Evolutionary conservation across 2,113 vertebrate species (phyloP).

Genomic region (Brachirus orientalis): DNA sequence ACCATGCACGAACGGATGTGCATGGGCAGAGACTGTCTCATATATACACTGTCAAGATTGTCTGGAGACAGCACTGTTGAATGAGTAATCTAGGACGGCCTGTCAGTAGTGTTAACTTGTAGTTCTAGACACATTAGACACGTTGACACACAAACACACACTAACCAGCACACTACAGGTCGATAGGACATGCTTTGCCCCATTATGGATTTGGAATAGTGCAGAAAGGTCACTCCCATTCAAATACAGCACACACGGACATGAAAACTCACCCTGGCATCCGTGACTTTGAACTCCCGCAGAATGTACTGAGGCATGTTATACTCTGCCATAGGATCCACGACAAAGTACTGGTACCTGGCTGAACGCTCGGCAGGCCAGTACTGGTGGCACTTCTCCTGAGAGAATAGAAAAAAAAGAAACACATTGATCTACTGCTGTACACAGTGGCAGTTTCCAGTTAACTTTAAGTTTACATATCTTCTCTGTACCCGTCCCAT

Average conservation of each 20-base stretch:
- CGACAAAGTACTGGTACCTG: constrained; percentile 95
- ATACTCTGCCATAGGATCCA: constrained; percentile 96
- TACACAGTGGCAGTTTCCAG: background rate
- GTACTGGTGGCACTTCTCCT: constrained; percentile 96
- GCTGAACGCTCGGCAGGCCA: constrained; percentile 93
- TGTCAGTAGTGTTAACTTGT: constrained; percentile 49
- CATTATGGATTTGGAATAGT: constrained; percentile 38
- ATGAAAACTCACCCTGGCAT: constrained; percentile 88
- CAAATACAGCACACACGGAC: constrained; percentile 20
- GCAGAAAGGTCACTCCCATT: constrained; percentile 23
- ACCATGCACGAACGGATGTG: background rate
- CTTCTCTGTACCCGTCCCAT: constrained; percentile 79
- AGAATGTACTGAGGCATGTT: constrained; percentile 98
- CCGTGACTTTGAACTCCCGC: constrained; percentile 94
- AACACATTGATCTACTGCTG: background rate
- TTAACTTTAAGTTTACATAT: background rate
- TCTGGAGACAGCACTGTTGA: constrained; percentile 51
- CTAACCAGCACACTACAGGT: constrained; percentile 45
- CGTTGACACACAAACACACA: constrained; percentile 46
- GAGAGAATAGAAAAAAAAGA: constrained; percentile 26
- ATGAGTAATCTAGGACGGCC: constrained; percentile 48
- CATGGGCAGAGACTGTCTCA: background rate
- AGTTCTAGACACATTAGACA: constrained; percentile 29
- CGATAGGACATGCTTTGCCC: constrained; percentile 60
- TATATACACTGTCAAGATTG: constrained; percentile 33